phyloP scores from a whole-genome alignment of 2,113 vertebrate species.

The Pelusios castaneus region DNA sequence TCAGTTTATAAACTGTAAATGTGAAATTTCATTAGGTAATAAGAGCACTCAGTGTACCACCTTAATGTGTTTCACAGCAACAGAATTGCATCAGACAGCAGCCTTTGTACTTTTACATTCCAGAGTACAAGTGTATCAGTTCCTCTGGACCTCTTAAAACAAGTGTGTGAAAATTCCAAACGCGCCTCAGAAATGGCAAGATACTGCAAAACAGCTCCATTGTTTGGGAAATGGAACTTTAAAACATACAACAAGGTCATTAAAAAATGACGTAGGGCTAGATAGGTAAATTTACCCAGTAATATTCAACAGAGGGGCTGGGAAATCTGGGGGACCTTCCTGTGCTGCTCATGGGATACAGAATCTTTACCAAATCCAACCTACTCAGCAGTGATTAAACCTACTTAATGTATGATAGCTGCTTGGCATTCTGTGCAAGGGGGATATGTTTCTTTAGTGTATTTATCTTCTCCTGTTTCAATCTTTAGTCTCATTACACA shows the following conservation, averaged over 20 bases:
- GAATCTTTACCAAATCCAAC: background rate
- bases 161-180: constrained; percentile 27
- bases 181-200: constrained; percentile 11
- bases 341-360: background rate
- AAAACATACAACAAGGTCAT: background rate
- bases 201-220: constrained; percentile 7
- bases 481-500: background rate
- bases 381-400: background rate
- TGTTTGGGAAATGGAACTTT: constrained; percentile 18
- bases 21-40: constrained; percentile 21
- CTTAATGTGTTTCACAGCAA: constrained; percentile 1
- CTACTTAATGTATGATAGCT: accelerated
- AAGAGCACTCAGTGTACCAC: background rate
- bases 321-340: background rate
- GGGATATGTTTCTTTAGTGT: background rate
- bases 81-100: background rate
- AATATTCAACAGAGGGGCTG: background rate
- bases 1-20: background rate
- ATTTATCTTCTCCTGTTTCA: background rate
- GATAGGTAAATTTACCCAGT: background rate
- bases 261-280: constrained; percentile 10
- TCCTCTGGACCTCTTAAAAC: constrained; percentile 35
- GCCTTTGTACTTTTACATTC: background rate
- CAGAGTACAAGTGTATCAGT: background rate
- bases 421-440: background rate